These are phyloP conservation scores for Thecophora atra DNA, from an alignment of 2,888 invertebrate species.

Conservation along the genomic window DNA sequence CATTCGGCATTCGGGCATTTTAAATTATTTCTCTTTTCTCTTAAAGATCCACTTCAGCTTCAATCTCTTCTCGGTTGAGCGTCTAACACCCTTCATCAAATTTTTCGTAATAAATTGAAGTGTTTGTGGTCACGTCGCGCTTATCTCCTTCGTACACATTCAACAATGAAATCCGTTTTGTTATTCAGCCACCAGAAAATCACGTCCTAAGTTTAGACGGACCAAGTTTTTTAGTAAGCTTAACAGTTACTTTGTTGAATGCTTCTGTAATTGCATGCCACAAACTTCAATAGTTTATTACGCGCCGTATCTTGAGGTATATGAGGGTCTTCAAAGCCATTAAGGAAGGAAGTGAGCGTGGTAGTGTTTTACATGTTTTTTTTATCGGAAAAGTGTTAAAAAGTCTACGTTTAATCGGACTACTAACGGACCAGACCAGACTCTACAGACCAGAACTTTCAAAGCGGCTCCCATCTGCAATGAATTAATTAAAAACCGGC, in stretches of 20 bases:
- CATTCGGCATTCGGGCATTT: background rate
- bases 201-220: conserved; percentile 5
- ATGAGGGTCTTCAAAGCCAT: background rate
- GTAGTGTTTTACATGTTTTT: background rate
- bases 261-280: conserved; percentile 20
- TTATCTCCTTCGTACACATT: conserved; percentile 7
- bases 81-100: no score
- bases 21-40: conserved; percentile 20
- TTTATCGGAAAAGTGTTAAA: background rate
- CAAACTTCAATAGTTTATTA: conserved; percentile 32
- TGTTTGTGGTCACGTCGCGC: conserved; percentile 22
- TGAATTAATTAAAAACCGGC: conserved; percentile 20
- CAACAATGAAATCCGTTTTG: background rate
- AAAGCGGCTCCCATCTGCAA: background rate
- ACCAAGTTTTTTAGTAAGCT: background rate
- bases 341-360: no score
- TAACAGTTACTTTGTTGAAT: conserved; percentile 15
- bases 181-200: background rate
- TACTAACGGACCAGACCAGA: no score
- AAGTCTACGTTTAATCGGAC: background rate
- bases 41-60: background rate
- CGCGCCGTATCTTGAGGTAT: background rate
- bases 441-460: background rate
- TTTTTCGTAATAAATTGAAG: conserved; percentile 53
- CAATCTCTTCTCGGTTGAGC: conserved; percentile 41